phyloP scores from a whole-genome alignment of 1,140 invertebrate genomes.

The Drosophila ercepeae region DNA sequence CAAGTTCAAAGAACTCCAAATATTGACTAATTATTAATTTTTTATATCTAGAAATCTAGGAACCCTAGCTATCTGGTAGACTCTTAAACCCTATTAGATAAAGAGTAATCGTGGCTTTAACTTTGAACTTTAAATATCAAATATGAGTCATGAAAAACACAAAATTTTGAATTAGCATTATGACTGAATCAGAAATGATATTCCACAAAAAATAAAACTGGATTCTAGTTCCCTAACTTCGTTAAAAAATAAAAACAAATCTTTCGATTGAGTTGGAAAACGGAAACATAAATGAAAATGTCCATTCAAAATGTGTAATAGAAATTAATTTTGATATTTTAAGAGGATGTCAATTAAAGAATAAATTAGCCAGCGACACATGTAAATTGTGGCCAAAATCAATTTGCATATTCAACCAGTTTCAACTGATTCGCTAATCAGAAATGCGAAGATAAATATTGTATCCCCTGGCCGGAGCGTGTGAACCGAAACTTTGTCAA shows the following conservation, averaged over 20 bases:
- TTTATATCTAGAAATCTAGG: no score
- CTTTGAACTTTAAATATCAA: background rate
- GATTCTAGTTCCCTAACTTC: no score
- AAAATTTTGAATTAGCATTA: background rate
- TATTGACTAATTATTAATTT: no score
- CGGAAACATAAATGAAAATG: constrained; percentile 14
- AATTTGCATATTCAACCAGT: constrained; percentile 43
- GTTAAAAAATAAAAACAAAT: background rate
- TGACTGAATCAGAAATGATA: background rate
- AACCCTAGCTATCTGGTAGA: no score
- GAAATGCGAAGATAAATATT: constrained; percentile 25
- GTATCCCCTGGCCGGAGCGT: constrained; percentile 9
- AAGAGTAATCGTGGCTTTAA: constrained; percentile 2
- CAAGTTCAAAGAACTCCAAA: no score
- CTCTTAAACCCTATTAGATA: no score
- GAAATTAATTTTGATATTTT: constrained; percentile 23
- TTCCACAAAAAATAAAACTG: background rate
- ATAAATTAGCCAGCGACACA: constrained; percentile 29
- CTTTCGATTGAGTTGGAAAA: background rate
- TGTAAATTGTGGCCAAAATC: constrained; percentile 46
- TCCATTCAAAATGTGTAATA: constrained; percentile 10
- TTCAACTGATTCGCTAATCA: constrained; percentile 38
- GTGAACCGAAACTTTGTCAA: constrained; percentile 46
- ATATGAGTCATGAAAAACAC: background rate
- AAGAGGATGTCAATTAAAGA: constrained; percentile 33